phyloP scores from a whole-genome alignment of 2,888 invertebrate species.

The Podotricha telesiphe region DNA sequence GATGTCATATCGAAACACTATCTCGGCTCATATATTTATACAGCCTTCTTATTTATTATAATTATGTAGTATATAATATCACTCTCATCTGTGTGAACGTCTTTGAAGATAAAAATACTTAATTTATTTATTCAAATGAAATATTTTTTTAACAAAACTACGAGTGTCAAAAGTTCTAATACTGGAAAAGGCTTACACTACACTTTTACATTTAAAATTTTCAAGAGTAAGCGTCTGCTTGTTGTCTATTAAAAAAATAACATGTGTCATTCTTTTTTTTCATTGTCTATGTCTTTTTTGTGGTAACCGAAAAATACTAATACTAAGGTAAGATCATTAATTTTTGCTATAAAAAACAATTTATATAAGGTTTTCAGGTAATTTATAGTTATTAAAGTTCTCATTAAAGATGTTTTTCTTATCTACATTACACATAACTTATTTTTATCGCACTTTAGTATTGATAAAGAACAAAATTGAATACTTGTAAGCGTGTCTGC shows the following conservation, averaged over 20 bases:
- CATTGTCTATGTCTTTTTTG: no score
- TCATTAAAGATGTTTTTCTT: not conserved
- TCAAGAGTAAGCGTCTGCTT: no score
- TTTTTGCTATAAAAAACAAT: no score
- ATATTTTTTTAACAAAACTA: no score
- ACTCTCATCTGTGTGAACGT: conserved; percentile 31
- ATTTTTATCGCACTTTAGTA: not conserved
- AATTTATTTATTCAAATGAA: not conserved
- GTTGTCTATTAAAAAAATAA: no score
- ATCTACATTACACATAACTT: not conserved
- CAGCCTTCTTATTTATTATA: conserved; percentile 29
- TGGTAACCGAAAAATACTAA: no score
- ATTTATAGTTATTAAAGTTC: not conserved
- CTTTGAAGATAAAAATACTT: conserved; percentile 31
- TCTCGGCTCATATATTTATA: conserved; percentile 32
- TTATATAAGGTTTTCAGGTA: no score
- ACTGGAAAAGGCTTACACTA: no score
- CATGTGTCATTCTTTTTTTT: no score
- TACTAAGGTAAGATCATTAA: no score
- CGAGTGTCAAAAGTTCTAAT: no score
- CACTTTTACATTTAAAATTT: no score
- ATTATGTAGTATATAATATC: conserved; percentile 25
- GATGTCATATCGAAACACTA: conserved; percentile 27
- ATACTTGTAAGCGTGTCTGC: conserved; percentile 6
- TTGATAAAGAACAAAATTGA: not conserved